Base-by-base conservation (phyloP, 2,888 invertebrate species). In the Spodoptera picta region DNA sequence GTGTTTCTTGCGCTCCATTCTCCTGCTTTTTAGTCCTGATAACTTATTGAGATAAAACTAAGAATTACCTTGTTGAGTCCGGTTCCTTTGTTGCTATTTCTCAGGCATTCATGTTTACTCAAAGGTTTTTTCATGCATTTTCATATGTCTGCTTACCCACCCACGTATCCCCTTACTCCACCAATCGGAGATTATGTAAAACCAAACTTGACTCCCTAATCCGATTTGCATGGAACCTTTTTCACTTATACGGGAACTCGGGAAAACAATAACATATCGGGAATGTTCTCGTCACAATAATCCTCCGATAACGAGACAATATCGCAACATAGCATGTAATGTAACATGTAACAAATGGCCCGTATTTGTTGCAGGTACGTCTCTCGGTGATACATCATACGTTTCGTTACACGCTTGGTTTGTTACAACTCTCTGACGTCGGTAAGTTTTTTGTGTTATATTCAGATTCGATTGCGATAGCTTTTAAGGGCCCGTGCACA, bases 381-480 rank as follows among this genome's bases (percentile, higher is more conserved):
- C 48, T 44, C 11, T 19, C 51, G 51, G 56, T 46, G 49, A 73
- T 75, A 69, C 72, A 53, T 70, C 77, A 79, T 63, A 60, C 24
- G 66, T 82, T 75, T 74, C 79, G 81, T 83, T 80, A 79, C 76
- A 79, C 77, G 82, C 62, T 23, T 73, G 72, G 77, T 75, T 82
- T 73, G 69, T 65, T 69, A 63, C 69, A 45, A 27, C 63, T 46
- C 43, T 52, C 58, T 60, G 43, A 54, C 43, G 51, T 41, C 43
- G 53, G 51, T 66, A 65, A 66, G 60, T 64, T 52, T 68, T 19
- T 61, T 43, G 41, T 31, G 41, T n/a, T 53, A 12, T 44, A 49
- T 62, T 46, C 27, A 27, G 42, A 23, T 46, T 51, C 51, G n/a
- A 6, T 47, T 27, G 36, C 7, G 43, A 36, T 14, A 27, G 4